Evolutionary conservation across 2,113 vertebrate genomes (phyloP).

Genomic region (Progne subis): DNA sequence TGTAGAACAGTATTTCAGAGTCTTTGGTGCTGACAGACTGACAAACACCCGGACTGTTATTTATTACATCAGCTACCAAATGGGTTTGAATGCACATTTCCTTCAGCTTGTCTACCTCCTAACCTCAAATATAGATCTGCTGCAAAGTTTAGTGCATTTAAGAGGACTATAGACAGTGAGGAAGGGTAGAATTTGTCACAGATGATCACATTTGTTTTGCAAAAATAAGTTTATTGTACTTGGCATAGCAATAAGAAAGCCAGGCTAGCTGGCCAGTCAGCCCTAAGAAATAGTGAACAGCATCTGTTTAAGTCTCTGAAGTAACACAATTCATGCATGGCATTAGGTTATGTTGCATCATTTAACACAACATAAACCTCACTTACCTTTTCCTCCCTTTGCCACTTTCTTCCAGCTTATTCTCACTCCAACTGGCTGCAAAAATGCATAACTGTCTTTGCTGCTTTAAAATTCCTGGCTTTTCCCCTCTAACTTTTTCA

Average conservation of each 20-base stretch:
- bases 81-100: background rate
- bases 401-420: conserved; percentile 7
- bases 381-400: conserved; percentile 44
- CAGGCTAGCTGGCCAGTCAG: conserved; percentile 10
- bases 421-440: background rate
- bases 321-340: conserved; percentile 55
- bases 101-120: background rate
- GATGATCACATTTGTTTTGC: conserved; percentile 34
- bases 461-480: background rate
- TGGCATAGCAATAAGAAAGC: background rate
- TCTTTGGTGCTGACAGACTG: background rate
- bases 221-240: conserved; percentile 12
- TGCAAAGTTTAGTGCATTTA: background rate
- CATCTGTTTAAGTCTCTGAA: conserved; percentile 54
- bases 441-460: conserved; percentile 26
- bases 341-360: conserved; percentile 64
- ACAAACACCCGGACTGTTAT: background rate
- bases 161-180: background rate
- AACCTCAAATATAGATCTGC: background rate
- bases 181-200: conserved; percentile 3
- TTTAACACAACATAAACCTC: conserved; percentile 68
- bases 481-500: background rate
- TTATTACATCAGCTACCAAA: background rate
- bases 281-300: conserved; percentile 22
- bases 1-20: background rate